Conservation (phyloP, 2,888 invertebrate species). For the Gnatocerus cornutus region DNA sequence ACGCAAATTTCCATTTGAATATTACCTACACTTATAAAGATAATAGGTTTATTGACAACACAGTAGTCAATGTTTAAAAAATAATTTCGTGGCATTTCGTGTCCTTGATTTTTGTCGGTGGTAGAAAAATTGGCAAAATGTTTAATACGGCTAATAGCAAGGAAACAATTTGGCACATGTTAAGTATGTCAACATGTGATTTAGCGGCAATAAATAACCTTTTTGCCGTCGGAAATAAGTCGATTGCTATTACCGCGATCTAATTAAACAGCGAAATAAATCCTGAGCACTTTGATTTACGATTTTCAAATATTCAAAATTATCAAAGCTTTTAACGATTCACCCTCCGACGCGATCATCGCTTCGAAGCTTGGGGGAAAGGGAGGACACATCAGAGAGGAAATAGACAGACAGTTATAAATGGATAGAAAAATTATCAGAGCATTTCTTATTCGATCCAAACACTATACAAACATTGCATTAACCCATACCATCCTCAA, state of each 20-base stretch:
- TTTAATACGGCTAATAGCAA: background rate
- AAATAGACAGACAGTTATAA: conserved; percentile 82
- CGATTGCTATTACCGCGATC: conserved; percentile 7
- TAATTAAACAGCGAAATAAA: conserved; percentile 23
- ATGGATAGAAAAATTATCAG: conserved; percentile 81
- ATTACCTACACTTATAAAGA: no score
- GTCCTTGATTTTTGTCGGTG: no score
- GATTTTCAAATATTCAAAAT: conserved; percentile 65
- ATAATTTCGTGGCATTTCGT: no score
- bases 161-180: conserved; percentile 8
- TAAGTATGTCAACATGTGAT: conserved; percentile 7
- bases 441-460: conserved; percentile 73
- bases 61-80: no score
- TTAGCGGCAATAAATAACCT: conserved; percentile 9
- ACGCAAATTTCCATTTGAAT: no score
- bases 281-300: conserved; percentile 59
- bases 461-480: conserved; percentile 56
- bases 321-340: conserved; percentile 67
- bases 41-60: no score
- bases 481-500: conserved; percentile 46
- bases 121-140: background rate
- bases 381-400: conserved; percentile 72
- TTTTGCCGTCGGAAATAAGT: conserved; percentile 9
- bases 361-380: conserved; percentile 52
- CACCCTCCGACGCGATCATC: conserved; percentile 63